Conservation (phyloP, 2,797 vertebrate species). For the Acrossocheilus fasciatus region DNA sequence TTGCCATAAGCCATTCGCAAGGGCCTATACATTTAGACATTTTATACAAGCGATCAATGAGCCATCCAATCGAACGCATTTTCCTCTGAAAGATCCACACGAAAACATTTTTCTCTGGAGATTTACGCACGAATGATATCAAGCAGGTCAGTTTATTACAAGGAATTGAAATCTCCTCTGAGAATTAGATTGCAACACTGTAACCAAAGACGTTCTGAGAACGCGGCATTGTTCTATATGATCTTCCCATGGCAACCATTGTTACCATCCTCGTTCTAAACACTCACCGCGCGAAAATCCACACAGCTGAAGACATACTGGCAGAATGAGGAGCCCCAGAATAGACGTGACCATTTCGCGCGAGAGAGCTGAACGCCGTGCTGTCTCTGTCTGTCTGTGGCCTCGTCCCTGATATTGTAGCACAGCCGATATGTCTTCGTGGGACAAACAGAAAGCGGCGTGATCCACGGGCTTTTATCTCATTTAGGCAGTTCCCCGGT, state of each 20-base stretch:
- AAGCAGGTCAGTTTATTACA: background rate
- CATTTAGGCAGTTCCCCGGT: slow-evolving; percentile 55
- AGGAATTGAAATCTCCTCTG: background rate
- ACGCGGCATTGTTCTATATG: slow-evolving; percentile 34
- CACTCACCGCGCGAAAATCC: slow-evolving; percentile 63
- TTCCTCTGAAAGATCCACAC: background rate
- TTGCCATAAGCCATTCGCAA: slow-evolving; percentile 11
- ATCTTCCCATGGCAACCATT: slow-evolving; percentile 26
- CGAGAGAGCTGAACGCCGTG: slow-evolving; percentile 51
- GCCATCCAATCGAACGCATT: slow-evolving; percentile 7
- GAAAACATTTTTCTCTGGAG: background rate
- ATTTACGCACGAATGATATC: background rate
- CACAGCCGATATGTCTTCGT: slow-evolving; percentile 53
- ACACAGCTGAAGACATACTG: slow-evolving; percentile 62
- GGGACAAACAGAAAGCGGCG: slow-evolving; percentile 53
- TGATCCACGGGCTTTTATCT: slow-evolving; percentile 68
- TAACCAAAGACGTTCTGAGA: background rate
- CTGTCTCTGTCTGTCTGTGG: slow-evolving; percentile 49
- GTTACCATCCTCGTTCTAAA: slow-evolving; percentile 8
- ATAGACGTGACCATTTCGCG: slow-evolving; percentile 68
- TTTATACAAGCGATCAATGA: slow-evolving; percentile 32
- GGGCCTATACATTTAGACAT: slow-evolving; percentile 37
- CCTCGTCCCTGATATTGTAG: slow-evolving; percentile 53
- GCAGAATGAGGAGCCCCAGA: slow-evolving; percentile 62
- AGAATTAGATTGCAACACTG: background rate